A percentile compares a stretch with the other conserved stretches of the same genome.
Conservation (phyloP, 2,113 vertebrate species). For the Sialia sialis region DNA sequence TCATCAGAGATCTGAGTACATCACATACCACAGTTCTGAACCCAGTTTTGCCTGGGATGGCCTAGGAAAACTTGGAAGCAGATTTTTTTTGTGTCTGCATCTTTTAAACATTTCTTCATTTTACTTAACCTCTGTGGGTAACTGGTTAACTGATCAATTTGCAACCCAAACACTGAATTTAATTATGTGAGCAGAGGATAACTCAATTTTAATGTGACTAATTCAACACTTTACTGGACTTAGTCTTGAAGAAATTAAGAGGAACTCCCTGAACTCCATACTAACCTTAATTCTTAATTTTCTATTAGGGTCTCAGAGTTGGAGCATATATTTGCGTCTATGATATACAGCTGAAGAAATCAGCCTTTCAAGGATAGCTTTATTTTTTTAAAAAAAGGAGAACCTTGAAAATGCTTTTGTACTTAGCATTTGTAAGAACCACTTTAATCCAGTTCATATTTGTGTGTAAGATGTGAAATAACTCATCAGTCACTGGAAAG, state of each 20-base stretch:
- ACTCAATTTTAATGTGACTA: background rate
- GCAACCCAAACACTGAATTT: background rate
- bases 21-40: background rate
- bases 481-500: background rate
- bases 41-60: background rate
- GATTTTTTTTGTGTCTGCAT: background rate
- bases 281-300: background rate
- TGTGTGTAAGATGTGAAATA: background rate
- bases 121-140: background rate
- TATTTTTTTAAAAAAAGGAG: background rate
- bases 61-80: background rate
- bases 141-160: background rate
- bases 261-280: background rate
- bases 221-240: background rate
- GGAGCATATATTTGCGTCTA: background rate
- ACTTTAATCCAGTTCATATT: background rate
- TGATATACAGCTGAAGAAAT: background rate
- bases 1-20: background rate
- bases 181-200: background rate
- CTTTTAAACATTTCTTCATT: background rate
- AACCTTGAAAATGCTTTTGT: background rate
- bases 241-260: background rate
- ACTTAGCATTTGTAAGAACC: background rate
- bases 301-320: background rate
- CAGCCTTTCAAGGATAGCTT: background rate